Evolutionary conservation across 2,888 invertebrate genomes (phyloP).

Genomic region (Alitta virens): DNA sequence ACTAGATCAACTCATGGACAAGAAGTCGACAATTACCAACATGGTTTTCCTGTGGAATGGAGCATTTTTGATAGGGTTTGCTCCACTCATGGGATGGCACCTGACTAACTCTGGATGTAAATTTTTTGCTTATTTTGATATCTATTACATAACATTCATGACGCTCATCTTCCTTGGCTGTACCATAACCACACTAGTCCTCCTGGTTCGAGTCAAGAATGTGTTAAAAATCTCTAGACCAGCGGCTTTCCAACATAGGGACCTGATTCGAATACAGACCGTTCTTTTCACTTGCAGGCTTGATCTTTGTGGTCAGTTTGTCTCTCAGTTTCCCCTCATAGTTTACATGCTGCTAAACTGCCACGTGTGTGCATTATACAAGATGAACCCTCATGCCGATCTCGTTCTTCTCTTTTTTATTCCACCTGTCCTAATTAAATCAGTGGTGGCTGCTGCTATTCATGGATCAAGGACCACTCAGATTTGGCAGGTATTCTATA

Average conservation of each 20-base stretch:
- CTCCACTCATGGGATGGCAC: conserved; percentile 44
- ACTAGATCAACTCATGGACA: conserved; percentile 34
- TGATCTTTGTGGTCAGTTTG: conserved; percentile 33
- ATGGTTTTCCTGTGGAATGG: conserved; percentile 45
- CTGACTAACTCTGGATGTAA: not conserved
- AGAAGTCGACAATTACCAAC: conserved; percentile 37
- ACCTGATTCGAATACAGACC: not conserved
- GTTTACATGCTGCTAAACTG: conserved; percentile 33
- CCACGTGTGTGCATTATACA: conserved; percentile 19
- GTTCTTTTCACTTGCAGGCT: conserved; percentile 21
- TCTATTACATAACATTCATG: conserved; percentile 1
- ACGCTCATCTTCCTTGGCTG: not conserved
- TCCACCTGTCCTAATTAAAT: conserved; percentile 1
- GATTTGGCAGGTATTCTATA: conserved; percentile 8
- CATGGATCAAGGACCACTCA: conserved; percentile 8
- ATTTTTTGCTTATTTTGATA: conserved; percentile 8
- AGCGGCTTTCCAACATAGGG: not conserved
- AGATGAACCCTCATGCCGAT: not conserved
- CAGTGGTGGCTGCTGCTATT: not conserved
- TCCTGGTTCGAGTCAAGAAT: conserved; percentile 3
- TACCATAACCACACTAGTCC: not conserved
- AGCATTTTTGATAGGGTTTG: conserved; percentile 44
- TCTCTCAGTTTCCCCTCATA: conserved; percentile 36
- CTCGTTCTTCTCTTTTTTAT: conserved; percentile 2
- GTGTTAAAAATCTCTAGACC: not conserved